Base-by-base conservation (phyloP, 2,888 invertebrate species). In the Cactoblastis cactorum region DNA sequence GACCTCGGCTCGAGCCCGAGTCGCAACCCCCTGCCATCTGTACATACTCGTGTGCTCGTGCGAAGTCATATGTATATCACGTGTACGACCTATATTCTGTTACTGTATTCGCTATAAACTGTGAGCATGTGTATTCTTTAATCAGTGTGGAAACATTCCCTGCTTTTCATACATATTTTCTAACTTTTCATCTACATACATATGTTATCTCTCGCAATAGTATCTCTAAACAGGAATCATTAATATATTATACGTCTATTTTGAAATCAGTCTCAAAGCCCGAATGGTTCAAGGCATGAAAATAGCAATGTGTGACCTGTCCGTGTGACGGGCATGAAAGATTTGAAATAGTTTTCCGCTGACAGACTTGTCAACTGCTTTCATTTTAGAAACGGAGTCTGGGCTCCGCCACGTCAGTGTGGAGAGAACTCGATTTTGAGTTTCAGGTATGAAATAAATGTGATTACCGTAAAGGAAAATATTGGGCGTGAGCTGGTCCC, bases 401-500 rank as follows among this genome's bases (percentile, higher is more conserved):
- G 64, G 65, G 61, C 61, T 62, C 59, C 55, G 63, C 63, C 68
- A 63, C 68, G 69, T 69, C 65, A 69, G 66, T 50, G 56, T 75
- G 69, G 67, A 69, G 68, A 72, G 74, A 74, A 70, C 59, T 64
- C 47, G 57, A 69, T 68, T 54, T 66, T 63, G 56, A 56, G 55
- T 59, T 70, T 69, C 61, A 63, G 67, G 73, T 71, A 69, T 69
- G 66, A 71, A 70, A 71, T 67, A 17, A 37, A 37, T 63, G 67
- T 66, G 71, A 75, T 74, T 68, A 67, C 49, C 67, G 74, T 72
- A 66, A 65, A 84, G 82, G 88, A 89, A 89, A 88, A 87, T 83
- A 76, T 65, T 71, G 79, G 67, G 61, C 75, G 68, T 81, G 78
- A 73, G 61, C 61, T 68, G 67, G 69, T 71, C 83, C 80, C 83